Percentiles rank a stretch among this genome's conserved stretches.
Conservation (phyloP, 1,140 invertebrate species). For the Drosophila pectinifera region DNA sequence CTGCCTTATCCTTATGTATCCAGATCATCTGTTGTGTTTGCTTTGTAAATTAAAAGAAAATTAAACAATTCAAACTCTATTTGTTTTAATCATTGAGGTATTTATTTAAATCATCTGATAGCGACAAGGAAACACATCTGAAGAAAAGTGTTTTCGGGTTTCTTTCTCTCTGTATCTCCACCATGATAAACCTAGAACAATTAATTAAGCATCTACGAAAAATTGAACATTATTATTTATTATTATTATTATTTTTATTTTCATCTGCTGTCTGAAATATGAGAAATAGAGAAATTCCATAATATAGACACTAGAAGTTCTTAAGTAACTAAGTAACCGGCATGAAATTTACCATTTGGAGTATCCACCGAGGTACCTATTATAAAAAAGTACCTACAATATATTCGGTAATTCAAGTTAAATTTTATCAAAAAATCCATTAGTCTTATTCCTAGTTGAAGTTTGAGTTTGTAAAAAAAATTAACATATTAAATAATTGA, state of each 20-base stretch:
- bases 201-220: background rate
- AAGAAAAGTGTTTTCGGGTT: background rate
- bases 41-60: background rate
- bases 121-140: no score
- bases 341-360: background rate
- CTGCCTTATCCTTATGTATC: background rate
- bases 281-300: background rate
- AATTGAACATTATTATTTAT: background rate
- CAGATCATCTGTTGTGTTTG: background rate
- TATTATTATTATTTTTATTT: background rate
- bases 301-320: no score
- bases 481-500: background rate
- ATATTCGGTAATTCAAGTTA: background rate
- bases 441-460: background rate
- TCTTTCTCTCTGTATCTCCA: background rate
- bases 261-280: background rate
- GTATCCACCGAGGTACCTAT: background rate
- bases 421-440: background rate
- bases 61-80: background rate
- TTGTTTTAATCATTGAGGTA: background rate
- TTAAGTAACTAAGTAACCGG: no score
- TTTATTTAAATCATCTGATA: background rate
- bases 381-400: no score
- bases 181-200: background rate
- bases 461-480: no score